A percentile compares a stretch with the other conserved stretches of the same genome.
phyloP scores from a whole-genome alignment of 2,113 vertebrate genomes.

The Corapipo altera region DNA sequence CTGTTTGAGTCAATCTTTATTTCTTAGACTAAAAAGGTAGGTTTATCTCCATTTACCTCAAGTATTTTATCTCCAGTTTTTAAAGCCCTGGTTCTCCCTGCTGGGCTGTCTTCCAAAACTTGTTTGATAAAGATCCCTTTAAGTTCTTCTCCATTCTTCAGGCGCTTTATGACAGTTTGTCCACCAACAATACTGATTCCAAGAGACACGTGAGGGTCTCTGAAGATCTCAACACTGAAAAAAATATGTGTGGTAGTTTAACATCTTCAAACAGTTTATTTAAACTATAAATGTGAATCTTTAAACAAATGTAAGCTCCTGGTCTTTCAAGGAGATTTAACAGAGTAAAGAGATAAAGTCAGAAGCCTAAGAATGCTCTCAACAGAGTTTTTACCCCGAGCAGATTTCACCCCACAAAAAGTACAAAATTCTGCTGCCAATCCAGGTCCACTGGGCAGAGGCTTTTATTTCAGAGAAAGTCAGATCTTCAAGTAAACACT shows the following conservation, averaged over 20 bases:
- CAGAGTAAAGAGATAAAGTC: background rate
- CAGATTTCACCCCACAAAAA: background rate
- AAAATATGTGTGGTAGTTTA: background rate
- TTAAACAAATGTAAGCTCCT: constrained; percentile 3
- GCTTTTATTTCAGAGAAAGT: background rate
- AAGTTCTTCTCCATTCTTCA: constrained; percentile 95
- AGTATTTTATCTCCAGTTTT: constrained; percentile 99
- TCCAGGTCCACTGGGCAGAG: background rate
- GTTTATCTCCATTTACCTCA: constrained; percentile 79
- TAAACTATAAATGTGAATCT: background rate
- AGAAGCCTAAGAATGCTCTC: background rate
- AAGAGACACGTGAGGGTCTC: constrained; percentile 83
- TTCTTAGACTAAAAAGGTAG: background rate
- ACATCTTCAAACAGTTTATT: constrained; percentile 17
- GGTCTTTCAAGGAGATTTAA: constrained; percentile 26
- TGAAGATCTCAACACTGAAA: constrained; percentile 89
- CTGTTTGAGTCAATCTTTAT: background rate
- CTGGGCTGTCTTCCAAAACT: constrained; percentile 89
- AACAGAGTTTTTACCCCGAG: background rate
- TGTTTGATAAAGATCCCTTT: constrained; percentile 99
- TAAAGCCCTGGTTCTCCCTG: constrained; percentile 81
- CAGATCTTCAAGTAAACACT: background rate
- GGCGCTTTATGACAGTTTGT: constrained; percentile 89
- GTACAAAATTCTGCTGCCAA: background rate
- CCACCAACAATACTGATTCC: constrained; percentile 99